phyloP scores from a whole-genome alignment of 2,797 vertebrate species.

The Ptychadena robeensis region DNA sequence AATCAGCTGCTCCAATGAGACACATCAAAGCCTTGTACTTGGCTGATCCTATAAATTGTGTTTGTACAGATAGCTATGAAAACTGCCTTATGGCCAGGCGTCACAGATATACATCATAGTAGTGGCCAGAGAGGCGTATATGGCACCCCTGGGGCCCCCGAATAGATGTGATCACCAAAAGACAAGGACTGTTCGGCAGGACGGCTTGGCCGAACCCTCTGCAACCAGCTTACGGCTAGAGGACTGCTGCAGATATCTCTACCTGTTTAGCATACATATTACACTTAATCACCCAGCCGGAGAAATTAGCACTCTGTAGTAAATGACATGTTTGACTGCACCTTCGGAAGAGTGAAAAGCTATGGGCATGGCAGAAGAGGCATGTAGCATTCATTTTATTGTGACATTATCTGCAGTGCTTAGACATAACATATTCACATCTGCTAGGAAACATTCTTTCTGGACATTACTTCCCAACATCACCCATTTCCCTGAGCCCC shows the following conservation, averaged over 20 bases:
- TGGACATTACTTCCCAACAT: not conserved
- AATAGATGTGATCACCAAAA: slow-evolving; percentile 17
- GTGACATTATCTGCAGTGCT: slow-evolving; percentile 37
- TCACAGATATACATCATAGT: not conserved
- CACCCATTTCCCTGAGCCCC: not conserved
- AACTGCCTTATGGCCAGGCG: not conserved
- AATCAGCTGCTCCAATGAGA: not conserved
- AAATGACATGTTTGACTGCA: not conserved
- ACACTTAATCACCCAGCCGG: slow-evolving; percentile 36
- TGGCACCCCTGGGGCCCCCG: slow-evolving; percentile 21
- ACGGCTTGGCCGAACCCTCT: slow-evolving; percentile 23
- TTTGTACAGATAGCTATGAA: too few relatives aligned
- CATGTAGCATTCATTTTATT: not conserved
- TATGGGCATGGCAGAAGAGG: not conserved
- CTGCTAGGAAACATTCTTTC: not conserved
- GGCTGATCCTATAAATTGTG: not conserved
- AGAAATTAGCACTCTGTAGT: slow-evolving; percentile 10
- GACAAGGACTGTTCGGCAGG: slow-evolving; percentile 18
- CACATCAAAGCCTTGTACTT: not conserved
- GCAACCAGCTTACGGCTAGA: slow-evolving; percentile 25
- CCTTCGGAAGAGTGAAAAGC: not conserved
- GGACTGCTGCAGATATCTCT: slow-evolving; percentile 50
- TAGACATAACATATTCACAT: not conserved
- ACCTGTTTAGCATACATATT: slow-evolving; percentile 57
- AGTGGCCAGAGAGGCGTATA: not conserved